Percentiles rank a stretch among this genome's conserved stretches.
These are phyloP conservation scores for Drosophila nikananu DNA, from an alignment of 1,140 invertebrate species.

Conservation along the genomic window DNA sequence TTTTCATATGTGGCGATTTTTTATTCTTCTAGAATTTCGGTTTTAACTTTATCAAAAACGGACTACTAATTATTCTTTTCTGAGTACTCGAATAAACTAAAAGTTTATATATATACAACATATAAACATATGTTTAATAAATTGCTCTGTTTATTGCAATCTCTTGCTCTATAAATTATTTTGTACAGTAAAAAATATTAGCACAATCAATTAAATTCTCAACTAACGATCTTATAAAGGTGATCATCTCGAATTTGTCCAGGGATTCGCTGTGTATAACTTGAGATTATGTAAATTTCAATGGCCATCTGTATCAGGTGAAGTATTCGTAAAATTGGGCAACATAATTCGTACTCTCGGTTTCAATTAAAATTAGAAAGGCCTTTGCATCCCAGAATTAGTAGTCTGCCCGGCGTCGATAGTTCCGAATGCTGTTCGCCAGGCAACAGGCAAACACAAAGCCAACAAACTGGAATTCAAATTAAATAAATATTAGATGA, in stretches of 20 bases:
- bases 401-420: slow-evolving; percentile 88
- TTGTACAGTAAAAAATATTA: slow-evolving; percentile 69
- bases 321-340: slow-evolving; percentile 63
- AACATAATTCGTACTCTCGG: slow-evolving; percentile 78
- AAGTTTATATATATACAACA: too few relatives aligned
- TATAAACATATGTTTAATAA: slow-evolving; percentile 21
- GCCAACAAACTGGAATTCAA: slow-evolving; percentile 91
- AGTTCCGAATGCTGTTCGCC: slow-evolving; percentile 94
- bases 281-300: slow-evolving; percentile 52
- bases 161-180: slow-evolving; percentile 59
- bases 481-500: slow-evolving; percentile 4
- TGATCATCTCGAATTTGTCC: slow-evolving; percentile 26
- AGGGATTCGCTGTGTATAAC: slow-evolving; percentile 33
- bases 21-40: too few relatives aligned
- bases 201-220: slow-evolving; percentile 52
- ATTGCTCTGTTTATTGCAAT: slow-evolving; percentile 70
- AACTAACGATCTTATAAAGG: slow-evolving; percentile 30
- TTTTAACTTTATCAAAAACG: too few relatives aligned
- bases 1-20: too few relatives aligned
- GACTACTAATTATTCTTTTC: too few relatives aligned
- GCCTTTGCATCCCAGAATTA: slow-evolving; percentile 75
- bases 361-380: slow-evolving; percentile 72
- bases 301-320: slow-evolving; percentile 65
- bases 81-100: too few relatives aligned
- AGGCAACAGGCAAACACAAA: slow-evolving; percentile 95